Evolutionary conservation across 2,888 invertebrate genomes (phyloP).

Genomic region (Xestia rhomboidea): DNA sequence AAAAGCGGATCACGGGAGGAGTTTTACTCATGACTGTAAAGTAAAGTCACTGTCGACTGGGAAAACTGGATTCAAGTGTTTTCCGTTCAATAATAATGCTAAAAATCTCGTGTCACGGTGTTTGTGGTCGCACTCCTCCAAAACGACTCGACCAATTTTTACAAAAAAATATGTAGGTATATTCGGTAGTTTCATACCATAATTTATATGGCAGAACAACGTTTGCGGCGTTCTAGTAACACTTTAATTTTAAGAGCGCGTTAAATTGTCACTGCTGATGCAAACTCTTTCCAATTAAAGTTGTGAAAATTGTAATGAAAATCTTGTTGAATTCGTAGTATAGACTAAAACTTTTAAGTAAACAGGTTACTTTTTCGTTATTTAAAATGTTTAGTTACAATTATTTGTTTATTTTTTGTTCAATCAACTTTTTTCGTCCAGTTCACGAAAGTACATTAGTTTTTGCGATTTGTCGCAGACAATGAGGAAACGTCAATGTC

Average conservation of each 20-base stretch:
- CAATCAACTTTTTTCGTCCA: conserved; percentile 21
- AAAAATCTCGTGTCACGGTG: too few relatives aligned
- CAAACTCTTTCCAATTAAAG: background rate
- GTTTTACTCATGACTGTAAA: background rate
- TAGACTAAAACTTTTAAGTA: conserved; percentile 26
- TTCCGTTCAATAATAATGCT: too few relatives aligned
- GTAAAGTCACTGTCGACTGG: background rate
- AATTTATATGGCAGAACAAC: too few relatives aligned
- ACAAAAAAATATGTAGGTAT: too few relatives aligned
- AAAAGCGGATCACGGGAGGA: background rate
- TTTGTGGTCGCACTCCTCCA: too few relatives aligned
- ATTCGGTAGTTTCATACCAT: too few relatives aligned
- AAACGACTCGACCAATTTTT: too few relatives aligned
- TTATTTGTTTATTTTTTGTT: conserved; percentile 32
- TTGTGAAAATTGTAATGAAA: conserved; percentile 21
- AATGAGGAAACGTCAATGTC: conserved; percentile 30
- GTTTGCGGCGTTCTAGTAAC: too few relatives aligned
- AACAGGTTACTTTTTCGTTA: conserved; percentile 26
- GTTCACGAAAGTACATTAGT: conserved; percentile 35
- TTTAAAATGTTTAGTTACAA: conserved; percentile 32
- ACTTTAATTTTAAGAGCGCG: background rate
- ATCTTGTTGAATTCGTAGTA: background rate
- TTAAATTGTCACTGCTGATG: background rate
- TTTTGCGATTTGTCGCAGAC: conserved; percentile 18
- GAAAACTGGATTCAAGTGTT: background rate